Percentiles rank a stretch among this genome's conserved stretches.
Conservation (phyloP, 1,140 invertebrate species). For the Galleria mellonella region DNA sequence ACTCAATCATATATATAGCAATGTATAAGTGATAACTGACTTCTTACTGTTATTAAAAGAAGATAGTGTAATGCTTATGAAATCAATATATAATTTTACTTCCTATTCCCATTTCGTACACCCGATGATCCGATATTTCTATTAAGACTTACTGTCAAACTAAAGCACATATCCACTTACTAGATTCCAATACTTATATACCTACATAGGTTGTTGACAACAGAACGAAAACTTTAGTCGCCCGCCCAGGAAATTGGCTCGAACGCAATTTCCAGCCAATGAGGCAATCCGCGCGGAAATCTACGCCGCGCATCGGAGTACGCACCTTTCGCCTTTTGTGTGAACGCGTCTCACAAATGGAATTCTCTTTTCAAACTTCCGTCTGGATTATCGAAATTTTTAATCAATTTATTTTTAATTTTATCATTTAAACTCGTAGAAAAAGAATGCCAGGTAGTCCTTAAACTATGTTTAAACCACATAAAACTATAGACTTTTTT, state of each 20-base stretch:
- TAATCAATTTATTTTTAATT: background rate
- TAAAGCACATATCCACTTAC: too few relatives aligned
- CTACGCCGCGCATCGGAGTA: constrained; percentile 9
- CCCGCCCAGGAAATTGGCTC: constrained; percentile 25
- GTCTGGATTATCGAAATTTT: background rate
- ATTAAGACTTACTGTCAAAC: too few relatives aligned
- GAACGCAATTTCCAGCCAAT: constrained; percentile 24
- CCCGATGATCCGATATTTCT: too few relatives aligned
- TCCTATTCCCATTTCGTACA: too few relatives aligned
- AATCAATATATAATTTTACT: too few relatives aligned
- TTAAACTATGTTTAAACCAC: too few relatives aligned
- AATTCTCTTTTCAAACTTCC: constrained; percentile 1
- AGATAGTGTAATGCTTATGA: too few relatives aligned
- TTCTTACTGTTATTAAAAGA: too few relatives aligned
- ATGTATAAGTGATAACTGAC: too few relatives aligned
- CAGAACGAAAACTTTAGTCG: constrained; percentile 17
- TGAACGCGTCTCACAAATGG: constrained; percentile 6
- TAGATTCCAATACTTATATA: too few relatives aligned
- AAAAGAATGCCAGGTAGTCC: background rate
- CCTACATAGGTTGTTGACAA: constrained; percentile 2
- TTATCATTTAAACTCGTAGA: constrained; percentile 7
- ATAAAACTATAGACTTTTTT: too few relatives aligned
- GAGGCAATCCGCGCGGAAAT: constrained; percentile 27
- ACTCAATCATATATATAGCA: too few relatives aligned
- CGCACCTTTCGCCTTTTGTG: constrained; percentile 4